A percentile compares a stretch with the other conserved stretches of the same genome.
phyloP scores from a whole-genome alignment of 2,113 vertebrate species.

The Genyomyrus donnyi region DNA sequence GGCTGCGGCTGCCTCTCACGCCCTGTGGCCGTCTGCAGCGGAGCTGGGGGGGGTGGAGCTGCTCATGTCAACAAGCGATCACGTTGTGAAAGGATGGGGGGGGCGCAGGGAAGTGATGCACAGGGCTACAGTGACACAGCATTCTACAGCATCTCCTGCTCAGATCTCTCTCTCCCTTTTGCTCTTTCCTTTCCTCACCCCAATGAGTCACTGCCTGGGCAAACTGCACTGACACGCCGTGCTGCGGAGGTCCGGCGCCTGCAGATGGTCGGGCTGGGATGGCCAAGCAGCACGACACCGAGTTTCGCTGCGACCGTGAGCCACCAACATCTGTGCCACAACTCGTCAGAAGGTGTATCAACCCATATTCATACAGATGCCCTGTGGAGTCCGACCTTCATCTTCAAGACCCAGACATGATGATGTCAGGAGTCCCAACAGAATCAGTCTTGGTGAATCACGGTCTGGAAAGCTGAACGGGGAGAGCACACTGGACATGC shows the following conservation, averaged over 20 bases:
- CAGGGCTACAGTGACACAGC: constrained; percentile 61
- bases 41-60: constrained; percentile 16
- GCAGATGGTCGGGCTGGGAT: neutral
- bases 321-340: neutral
- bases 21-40: neutral
- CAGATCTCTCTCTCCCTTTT: neutral
- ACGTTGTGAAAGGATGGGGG: constrained; percentile 1
- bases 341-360: neutral
- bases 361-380: neutral
- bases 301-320: neutral
- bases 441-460: neutral
- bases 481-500: neutral
- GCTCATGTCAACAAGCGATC: constrained; percentile 7
- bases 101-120: constrained; percentile 32
- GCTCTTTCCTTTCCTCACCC: neutral
- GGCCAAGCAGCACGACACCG: neutral
- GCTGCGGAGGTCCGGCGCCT: constrained; percentile 5
- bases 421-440: neutral
- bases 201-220: constrained; percentile 12
- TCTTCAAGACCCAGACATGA: neutral
- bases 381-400: neutral
- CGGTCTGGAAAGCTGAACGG: neutral
- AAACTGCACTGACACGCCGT: neutral
- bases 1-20: neutral
- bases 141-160: constrained; percentile 39